These are phyloP conservation scores for Hypolimnas misippus DNA, from an alignment of 2,888 invertebrate genomes.

Conservation along the genomic window DNA sequence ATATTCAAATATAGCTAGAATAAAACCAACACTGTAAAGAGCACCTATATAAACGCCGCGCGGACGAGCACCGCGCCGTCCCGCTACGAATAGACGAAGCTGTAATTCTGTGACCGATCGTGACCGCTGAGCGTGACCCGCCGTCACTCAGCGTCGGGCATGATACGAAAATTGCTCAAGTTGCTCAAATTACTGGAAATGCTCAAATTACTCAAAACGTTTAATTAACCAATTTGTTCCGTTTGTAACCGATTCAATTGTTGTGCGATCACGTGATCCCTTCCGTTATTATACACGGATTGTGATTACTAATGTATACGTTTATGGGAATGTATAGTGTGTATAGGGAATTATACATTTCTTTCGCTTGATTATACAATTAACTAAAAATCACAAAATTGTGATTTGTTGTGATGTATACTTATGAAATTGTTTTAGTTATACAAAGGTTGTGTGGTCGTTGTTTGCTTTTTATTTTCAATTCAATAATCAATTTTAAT, in stretches of 20 bases:
- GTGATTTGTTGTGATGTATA: no score
- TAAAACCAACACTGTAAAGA: no score
- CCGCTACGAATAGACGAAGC: slow-evolving; percentile 27
- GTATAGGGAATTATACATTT: not conserved
- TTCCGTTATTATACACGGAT: slow-evolving; percentile 2
- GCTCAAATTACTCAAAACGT: slow-evolving; percentile 51
- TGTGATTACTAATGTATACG: slow-evolving; percentile 17
- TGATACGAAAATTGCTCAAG: slow-evolving; percentile 63
- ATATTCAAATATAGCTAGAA: no score
- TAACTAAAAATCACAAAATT: no score
- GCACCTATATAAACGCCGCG: no score
- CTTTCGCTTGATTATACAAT: no score
- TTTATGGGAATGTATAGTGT: slow-evolving; percentile 13
- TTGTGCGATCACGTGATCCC: slow-evolving; percentile 36
- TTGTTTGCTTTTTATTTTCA: no score
- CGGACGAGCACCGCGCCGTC: no score
- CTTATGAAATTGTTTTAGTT: no score
- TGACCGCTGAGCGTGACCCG: slow-evolving; percentile 47
- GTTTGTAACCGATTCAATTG: slow-evolving; percentile 64
- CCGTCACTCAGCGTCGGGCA: slow-evolving; percentile 55
- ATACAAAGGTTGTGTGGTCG: no score
- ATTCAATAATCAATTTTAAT: no score
- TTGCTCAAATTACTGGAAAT: slow-evolving; percentile 50
- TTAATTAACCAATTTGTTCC: slow-evolving; percentile 77
- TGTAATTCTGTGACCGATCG: slow-evolving; percentile 38